Evolutionary conservation across 2,797 vertebrate species (phyloP), one percentile per base, ranked within the genome.

Genomic region (Amniataba percoides): DNA sequence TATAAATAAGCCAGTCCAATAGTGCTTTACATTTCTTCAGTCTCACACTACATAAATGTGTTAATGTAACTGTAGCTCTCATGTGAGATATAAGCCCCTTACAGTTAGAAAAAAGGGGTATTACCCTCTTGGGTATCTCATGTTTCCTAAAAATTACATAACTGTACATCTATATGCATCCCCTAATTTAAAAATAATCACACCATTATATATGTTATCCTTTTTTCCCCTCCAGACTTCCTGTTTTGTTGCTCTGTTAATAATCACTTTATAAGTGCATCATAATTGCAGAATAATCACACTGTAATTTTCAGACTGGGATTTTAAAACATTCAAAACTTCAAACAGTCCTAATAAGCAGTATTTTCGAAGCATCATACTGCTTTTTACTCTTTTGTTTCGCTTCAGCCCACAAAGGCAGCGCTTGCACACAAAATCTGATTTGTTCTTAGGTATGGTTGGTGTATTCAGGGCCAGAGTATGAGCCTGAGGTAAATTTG

Each of bases 401-500:
- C 58, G 25, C 0, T 39, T 68, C 7, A 34, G 11, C 59, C 71
- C 10, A 18, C 25, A 36, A 31, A 62, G 46, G n/a, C 25, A 52
- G n/a, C 5, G 15, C 48, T 34, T 72, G 39, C 27, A 36, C 19
- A 59, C 56, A 57, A 27, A 77, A 52, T 6, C 31, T 21, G 39
- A 15, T 31, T 25, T 55, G 3, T 53, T 53, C 34, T 53, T 14
- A 36, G 34, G 0, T 25, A 46, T 36, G 7, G 21, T 46, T 73
- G 65, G 43, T 68, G 55, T 69, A 74, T 73, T 59, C 57, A 63
- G 78, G 66, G 72, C 49, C 84, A 78, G 58, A 46, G 25, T 34
- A 3, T 49, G 49, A 87, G 81, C 86, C 78, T n/a, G 57, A 34
- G 67, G 81, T 73, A 57, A 85, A 81, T 77, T 34, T 77, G 34